Conservation (phyloP, 2,113 vertebrate species). For the Ceuthmochares aereus region DNA sequence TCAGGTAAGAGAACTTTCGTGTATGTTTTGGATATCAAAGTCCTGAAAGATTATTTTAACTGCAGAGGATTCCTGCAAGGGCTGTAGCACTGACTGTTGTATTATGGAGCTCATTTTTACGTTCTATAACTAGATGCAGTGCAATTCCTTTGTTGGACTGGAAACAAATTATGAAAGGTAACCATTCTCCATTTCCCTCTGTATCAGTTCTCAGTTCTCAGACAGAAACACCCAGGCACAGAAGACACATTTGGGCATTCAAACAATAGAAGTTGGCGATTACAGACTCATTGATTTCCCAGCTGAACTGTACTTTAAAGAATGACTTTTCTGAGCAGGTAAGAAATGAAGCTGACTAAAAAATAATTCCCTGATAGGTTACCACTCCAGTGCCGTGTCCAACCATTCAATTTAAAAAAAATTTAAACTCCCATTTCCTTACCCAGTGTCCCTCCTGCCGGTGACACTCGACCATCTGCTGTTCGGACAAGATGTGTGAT, state of each 20-base stretch:
- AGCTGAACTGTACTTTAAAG: neutral
- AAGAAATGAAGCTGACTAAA: neutral
- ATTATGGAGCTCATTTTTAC: neutral
- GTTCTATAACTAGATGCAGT: neutral
- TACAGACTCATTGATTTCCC: neutral
- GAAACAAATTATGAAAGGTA: neutral
- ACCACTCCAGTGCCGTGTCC: neutral
- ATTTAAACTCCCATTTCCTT: conserved; percentile 14
- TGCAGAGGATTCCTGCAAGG: neutral
- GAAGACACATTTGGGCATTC: neutral
- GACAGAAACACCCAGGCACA: neutral
- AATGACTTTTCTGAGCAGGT: neutral
- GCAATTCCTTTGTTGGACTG: neutral
- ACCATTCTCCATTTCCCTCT: neutral
- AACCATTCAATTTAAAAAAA: neutral
- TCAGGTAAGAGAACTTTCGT: neutral
- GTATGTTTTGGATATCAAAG: neutral
- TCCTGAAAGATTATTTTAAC: neutral
- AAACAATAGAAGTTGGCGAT: neutral
- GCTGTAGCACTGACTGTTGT: neutral
- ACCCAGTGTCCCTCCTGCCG: conserved; percentile 84
- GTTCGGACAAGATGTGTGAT: conserved; percentile 97
- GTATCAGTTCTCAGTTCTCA: neutral
- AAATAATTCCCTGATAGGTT: neutral
- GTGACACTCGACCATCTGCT: conserved; percentile 91